Base-by-base conservation (phyloP, 2,797 vertebrate genomes). In the Dendrocincla fuliginosa region DNA sequence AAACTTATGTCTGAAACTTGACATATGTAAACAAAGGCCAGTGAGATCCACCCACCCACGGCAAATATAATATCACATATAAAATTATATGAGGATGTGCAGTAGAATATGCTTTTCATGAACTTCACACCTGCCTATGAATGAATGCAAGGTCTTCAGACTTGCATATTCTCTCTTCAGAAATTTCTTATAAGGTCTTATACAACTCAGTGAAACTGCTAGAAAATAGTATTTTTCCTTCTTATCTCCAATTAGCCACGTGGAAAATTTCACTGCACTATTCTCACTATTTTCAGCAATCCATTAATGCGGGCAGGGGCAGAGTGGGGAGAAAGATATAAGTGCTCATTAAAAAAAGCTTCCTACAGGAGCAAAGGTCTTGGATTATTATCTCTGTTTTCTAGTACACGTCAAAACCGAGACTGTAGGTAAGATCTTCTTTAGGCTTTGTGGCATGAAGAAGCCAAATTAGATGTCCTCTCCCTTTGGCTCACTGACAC, bases 281-380 rank as follows among this genome's bases (percentile, higher is more conserved):
- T 61, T 75, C 39, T 44, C 52, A 59, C 28, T 71, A 10, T 33
- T 83, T 85, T 53, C 57, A 79, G 70, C 22, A 94, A 37, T 9
- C 7, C 16, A 37, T 16, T 61, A 52, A 17, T 20, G 9, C 9
- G 0, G 16, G 7, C 2, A 9, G 3, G 44, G 2, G 33, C 49
- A n/a, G 5, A 4, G 5, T 11, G 4, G 2, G 4, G 16, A 27
- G 42, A 49, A 13, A 55, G 16, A 74, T 68, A 10, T 15, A 70
- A 53, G 19, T 2, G 1, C 14, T 80, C 4, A 25, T 41, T 35
- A 49, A 19, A 57, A 70, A 44, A 49, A 65, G 5, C 27, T 23
- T 10, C 14, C 42, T 59, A 25, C 25, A 53, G 23, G 39, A 85
- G n/a, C 12, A 53, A 81, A 73, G 18, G 14, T 35, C 55, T 68